phyloP scores from a whole-genome alignment of 2,113 vertebrate genomes.

The Cephalopholis sonnerati region DNA sequence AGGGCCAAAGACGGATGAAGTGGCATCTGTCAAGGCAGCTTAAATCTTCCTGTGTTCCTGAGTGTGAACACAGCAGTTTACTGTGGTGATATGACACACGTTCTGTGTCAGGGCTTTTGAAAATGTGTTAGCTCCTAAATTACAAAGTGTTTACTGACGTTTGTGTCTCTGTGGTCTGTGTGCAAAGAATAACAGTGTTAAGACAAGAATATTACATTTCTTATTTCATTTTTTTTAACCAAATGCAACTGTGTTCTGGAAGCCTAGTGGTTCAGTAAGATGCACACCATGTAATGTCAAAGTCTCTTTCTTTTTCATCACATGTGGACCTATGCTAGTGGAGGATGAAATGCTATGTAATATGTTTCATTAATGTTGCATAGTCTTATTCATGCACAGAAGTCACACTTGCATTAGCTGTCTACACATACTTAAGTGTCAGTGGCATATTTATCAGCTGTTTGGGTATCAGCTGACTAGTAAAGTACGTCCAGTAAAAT shows the following conservation, averaged over 20 bases:
- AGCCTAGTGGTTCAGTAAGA: too few species aligned
- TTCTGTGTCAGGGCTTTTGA: neutral
- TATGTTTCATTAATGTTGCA: neutral
- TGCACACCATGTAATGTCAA: too few species aligned
- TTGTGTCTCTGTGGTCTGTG: neutral
- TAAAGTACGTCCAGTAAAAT: too few species aligned
- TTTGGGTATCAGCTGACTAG: too few species aligned
- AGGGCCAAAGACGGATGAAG: conserved; percentile 35
- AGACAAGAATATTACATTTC: neutral
- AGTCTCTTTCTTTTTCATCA: too few species aligned
- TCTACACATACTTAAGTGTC: too few species aligned
- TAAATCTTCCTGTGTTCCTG: neutral
- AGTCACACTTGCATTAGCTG: neutral
- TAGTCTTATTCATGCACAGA: neutral
- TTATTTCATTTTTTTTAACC: too few species aligned
- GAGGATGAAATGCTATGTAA: too few species aligned
- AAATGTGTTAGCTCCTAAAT: neutral
- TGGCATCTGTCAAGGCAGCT: conserved; percentile 33
- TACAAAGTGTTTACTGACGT: neutral
- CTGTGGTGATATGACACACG: neutral
- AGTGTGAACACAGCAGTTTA: neutral
- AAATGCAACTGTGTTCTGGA: too few species aligned
- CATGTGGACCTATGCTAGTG: too few species aligned
- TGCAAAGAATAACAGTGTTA: neutral
- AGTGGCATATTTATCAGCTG: too few species aligned